Evolutionary conservation across 64 coral and sea anemone species (phyloP).

Genomic region (Platygyra sinensis): DNA sequence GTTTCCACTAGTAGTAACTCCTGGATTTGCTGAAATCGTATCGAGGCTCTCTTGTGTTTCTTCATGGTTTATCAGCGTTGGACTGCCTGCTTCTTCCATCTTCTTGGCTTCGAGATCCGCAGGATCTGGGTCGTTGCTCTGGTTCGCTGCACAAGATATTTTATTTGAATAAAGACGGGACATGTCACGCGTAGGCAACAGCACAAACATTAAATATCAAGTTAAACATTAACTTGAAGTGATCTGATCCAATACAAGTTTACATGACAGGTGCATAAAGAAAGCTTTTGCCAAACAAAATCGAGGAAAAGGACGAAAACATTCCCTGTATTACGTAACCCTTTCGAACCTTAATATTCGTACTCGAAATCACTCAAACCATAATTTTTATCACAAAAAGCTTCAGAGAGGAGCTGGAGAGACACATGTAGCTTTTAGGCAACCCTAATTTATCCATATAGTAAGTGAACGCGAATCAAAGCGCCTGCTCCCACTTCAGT

Average conservation of each 20-base stretch:
- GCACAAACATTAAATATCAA: background rate
- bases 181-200: background rate
- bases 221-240: constrained; percentile 12
- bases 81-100: constrained; percentile 14
- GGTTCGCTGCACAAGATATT: background rate
- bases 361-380: too few species aligned
- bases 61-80: constrained; percentile 18
- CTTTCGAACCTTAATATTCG: too few species aligned
- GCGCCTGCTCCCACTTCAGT: too few species aligned
- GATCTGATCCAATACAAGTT: background rate
- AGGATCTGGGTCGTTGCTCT: background rate
- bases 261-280: background rate
- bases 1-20: background rate
- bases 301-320: background rate
- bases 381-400: too few species aligned
- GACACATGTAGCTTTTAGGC: too few species aligned
- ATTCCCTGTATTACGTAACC: too few species aligned
- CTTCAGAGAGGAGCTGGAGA: too few species aligned
- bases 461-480: too few species aligned
- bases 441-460: too few species aligned
- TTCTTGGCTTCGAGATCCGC: background rate
- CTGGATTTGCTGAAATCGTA: background rate
- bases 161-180: background rate
- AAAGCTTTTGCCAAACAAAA: background rate
- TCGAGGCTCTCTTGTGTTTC: background rate